Conservation (phyloP, 2,797 vertebrate species). For the Rhinophrynus dorsalis region DNA sequence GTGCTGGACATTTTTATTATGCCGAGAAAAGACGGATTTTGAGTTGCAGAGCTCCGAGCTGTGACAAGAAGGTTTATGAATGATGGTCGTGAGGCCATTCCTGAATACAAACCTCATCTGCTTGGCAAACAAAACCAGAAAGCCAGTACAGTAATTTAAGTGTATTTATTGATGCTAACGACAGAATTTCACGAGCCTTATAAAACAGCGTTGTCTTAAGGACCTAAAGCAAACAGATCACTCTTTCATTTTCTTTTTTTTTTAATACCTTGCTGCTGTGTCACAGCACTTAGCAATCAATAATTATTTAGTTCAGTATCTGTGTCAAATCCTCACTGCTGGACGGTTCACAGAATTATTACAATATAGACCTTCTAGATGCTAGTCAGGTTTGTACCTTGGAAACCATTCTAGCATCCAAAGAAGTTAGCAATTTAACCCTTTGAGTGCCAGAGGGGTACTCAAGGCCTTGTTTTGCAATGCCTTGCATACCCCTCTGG, state of each 20-base stretch:
- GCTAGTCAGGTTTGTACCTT: too few relatives aligned
- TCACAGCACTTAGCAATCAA: constrained; percentile 43
- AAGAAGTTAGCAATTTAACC: too few relatives aligned
- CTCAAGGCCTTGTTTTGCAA: too few relatives aligned
- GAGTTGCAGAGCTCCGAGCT: constrained; percentile 44
- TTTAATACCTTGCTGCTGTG: constrained; percentile 31
- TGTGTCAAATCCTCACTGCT: constrained; percentile 28
- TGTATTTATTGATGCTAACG: constrained; percentile 47
- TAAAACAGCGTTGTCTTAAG: constrained; percentile 38
- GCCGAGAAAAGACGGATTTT: constrained; percentile 46
- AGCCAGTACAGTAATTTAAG: constrained; percentile 44
- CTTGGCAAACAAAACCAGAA: constrained; percentile 36
- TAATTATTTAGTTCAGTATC: constrained; percentile 46
- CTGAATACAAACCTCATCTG: constrained; percentile 45
- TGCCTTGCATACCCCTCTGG: too few relatives aligned
- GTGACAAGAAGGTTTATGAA: constrained; percentile 40
- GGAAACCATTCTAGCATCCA: too few relatives aligned
- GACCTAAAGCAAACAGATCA: constrained; percentile 32
- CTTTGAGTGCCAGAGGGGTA: too few relatives aligned
- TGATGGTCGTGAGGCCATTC: constrained; percentile 20
- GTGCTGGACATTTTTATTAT: constrained; percentile 48
- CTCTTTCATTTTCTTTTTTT: constrained; percentile 38
- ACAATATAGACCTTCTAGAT: too few relatives aligned
- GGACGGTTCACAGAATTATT: constrained; percentile 29
- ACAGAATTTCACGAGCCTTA: constrained; percentile 40